Conservation (phyloP, 2,888 invertebrate species). For the Clistopyga incitator region DNA sequence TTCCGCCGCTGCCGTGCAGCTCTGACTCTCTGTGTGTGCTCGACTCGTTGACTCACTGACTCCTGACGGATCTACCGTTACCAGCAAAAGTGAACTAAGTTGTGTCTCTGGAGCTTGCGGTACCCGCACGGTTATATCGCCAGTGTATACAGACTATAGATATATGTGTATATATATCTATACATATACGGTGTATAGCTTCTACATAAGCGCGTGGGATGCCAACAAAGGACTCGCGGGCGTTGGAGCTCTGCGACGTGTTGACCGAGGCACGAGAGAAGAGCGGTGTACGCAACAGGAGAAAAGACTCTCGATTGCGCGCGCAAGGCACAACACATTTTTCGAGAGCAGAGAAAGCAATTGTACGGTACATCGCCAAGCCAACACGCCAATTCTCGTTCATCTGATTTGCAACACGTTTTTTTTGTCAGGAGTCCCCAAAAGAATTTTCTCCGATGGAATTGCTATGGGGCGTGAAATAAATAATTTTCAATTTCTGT, state of each 20-base stretch:
- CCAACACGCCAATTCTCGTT: constrained; percentile 6
- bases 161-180: constrained; percentile 15
- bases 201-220: constrained; percentile 47
- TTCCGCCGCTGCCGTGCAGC: constrained; percentile 36
- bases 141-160: constrained; percentile 25
- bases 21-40: constrained; percentile 55
- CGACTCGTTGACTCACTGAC: constrained; percentile 81
- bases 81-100: constrained; percentile 82
- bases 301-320: constrained; percentile 65
- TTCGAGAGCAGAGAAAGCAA: constrained; percentile 67
- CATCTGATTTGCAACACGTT: constrained; percentile 1
- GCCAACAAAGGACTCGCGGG: constrained; percentile 67
- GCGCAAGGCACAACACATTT: constrained; percentile 52
- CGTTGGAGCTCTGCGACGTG: constrained; percentile 55
- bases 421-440: not conserved
- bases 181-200: constrained; percentile 5
- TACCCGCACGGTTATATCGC: constrained; percentile 70
- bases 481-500: not conserved
- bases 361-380: constrained; percentile 57
- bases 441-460: constrained; percentile 2
- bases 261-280: constrained; percentile 64
- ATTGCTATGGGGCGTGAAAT: constrained; percentile 6
- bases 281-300: constrained; percentile 52
- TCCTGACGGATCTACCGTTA: constrained; percentile 81
- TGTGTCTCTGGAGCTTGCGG: constrained; percentile 82